These are phyloP conservation scores for Porites lobata DNA, from an alignment of 92 coral and sea anemone species.

Conservation along the genomic window DNA sequence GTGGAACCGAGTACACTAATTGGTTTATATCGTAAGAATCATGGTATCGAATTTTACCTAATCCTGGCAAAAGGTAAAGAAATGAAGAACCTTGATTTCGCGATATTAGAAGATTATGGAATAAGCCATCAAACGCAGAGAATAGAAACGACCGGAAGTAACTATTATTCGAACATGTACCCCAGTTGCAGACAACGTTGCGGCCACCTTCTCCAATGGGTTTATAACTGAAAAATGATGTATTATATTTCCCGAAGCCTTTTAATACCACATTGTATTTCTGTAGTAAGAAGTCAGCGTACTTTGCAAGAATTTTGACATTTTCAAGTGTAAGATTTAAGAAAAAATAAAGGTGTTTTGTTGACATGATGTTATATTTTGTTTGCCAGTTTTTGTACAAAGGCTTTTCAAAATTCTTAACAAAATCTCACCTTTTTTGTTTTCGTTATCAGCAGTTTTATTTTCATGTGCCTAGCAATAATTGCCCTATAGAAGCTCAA, in stretches of 20 bases:
- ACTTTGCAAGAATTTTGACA: not conserved
- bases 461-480: not conserved
- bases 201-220: not conserved
- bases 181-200: not conserved
- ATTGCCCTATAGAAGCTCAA: not conserved
- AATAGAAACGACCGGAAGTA: constrained; percentile 33
- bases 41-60: constrained; percentile 18
- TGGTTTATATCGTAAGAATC: constrained; percentile 11
- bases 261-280: not conserved
- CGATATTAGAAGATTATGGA: constrained; percentile 1
- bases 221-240: not conserved
- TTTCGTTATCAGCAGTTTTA: not conserved
- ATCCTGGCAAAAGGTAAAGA: not conserved
- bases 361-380: not conserved
- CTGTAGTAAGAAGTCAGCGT: not conserved
- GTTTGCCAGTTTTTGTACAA: not conserved
- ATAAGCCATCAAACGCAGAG: not conserved
- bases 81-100: too few relatives aligned
- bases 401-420: not conserved
- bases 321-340: not conserved
- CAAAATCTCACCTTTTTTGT: not conserved
- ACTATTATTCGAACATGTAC: not conserved
- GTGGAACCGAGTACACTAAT: constrained; percentile 18
- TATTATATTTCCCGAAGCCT: not conserved
- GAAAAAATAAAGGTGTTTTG: too few relatives aligned